Conservation (phyloP, 2,888 invertebrate species). For the Thereva unica region DNA sequence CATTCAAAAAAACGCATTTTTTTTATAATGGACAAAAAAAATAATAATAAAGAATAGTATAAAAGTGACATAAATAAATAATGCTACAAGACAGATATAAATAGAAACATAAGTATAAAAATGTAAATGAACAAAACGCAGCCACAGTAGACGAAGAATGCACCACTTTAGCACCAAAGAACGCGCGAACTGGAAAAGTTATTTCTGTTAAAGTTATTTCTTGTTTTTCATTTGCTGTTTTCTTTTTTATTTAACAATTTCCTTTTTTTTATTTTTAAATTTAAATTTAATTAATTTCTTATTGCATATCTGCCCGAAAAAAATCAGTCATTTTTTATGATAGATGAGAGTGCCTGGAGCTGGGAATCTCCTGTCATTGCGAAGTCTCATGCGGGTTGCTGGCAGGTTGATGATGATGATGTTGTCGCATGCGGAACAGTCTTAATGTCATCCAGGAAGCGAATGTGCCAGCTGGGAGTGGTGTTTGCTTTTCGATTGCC, state of each 20-base stretch:
- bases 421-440: conserved; percentile 63
- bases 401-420: conserved; percentile 49
- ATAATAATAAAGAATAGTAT: conserved; percentile 4
- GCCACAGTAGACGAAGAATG: neutral
- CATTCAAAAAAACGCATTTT: neutral
- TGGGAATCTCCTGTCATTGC: conserved; percentile 45
- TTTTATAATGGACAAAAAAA: neutral
- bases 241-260: conserved; percentile 30
- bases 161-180: conserved; percentile 28
- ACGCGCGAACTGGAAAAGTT: neutral
- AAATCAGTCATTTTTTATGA: conserved; percentile 39
- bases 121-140: conserved; percentile 13
- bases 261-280: conserved; percentile 26
- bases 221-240: conserved; percentile 8
- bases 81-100: conserved; percentile 3
- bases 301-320: conserved; percentile 48
- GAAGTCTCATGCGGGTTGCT: conserved; percentile 48
- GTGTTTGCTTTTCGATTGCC: conserved; percentile 61
- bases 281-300: conserved; percentile 37
- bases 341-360: conserved; percentile 1
- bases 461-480: conserved; percentile 66
- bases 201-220: neutral
- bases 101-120: conserved; percentile 11
- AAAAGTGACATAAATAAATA: conserved; percentile 30
- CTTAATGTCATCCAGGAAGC: conserved; percentile 77